These are phyloP conservation scores for Andricus quercusramuli DNA, from an alignment of 2,888 invertebrate genomes.

Conservation along the genomic window DNA sequence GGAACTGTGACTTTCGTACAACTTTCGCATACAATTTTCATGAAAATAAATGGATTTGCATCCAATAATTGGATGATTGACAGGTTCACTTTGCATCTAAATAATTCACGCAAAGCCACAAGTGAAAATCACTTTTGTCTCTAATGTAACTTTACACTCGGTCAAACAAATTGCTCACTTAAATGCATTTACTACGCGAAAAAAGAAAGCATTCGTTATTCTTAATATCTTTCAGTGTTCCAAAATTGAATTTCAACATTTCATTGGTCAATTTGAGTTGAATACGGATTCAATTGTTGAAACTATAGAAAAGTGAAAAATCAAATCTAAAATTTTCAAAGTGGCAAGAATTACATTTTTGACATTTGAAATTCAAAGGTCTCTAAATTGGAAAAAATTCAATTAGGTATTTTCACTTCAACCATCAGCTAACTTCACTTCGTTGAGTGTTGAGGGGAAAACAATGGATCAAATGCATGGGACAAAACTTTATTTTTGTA, in stretches of 20 bases:
- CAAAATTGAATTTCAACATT: background rate
- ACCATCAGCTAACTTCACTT: no score
- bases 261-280: no score
- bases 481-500: no score
- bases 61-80: background rate
- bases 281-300: no score
- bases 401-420: no score
- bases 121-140: background rate
- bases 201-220: background rate
- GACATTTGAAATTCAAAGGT: no score
- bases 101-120: background rate
- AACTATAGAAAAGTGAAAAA: no score
- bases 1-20: background rate
- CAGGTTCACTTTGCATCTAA: background rate
- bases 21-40: background rate
- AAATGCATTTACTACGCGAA: background rate
- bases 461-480: no score
- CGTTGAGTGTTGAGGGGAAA: no score
- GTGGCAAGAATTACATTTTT: no score
- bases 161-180: background rate
- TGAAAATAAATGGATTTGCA: background rate
- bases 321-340: no score
- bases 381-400: no score
- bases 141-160: background rate
- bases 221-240: background rate